phyloP scores from a whole-genome alignment of 2,113 vertebrate species.

The Ahaetulla prasina region DNA sequence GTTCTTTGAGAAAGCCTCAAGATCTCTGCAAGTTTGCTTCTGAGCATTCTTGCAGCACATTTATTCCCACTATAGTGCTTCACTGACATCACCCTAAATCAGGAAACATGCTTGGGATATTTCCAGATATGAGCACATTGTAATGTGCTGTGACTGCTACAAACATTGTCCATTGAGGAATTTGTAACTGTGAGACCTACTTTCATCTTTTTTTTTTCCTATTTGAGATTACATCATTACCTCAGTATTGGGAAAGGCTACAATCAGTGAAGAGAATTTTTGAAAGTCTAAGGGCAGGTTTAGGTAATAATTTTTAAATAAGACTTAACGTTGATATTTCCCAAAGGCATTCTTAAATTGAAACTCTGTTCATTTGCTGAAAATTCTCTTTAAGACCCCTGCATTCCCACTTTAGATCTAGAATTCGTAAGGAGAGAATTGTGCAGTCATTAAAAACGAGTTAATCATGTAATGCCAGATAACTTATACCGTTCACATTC shows the following conservation, averaged over 20 bases:
- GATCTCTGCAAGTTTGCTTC: not conserved
- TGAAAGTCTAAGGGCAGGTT: not conserved
- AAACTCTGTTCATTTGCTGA: not conserved
- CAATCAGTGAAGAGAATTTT: not conserved
- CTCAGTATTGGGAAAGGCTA: not conserved
- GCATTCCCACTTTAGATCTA: not conserved
- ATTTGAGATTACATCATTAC: not conserved
- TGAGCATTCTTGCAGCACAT: not conserved
- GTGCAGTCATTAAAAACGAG: not conserved
- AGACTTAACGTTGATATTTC: not conserved
- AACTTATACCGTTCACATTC: not conserved
- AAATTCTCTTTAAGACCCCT: not conserved
- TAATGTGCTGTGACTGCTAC: not conserved
- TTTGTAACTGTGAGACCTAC: not conserved
- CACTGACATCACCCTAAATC: not conserved
- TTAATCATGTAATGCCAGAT: not conserved
- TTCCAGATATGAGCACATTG: not conserved
- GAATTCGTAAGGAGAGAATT: not conserved
- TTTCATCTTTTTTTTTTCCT: not conserved
- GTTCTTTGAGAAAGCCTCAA: not conserved
- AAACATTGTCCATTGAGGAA: not conserved
- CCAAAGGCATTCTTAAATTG: not conserved
- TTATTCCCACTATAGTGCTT: not conserved
- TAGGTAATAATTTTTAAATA: not conserved
- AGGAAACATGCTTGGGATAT: not conserved